Base-by-base conservation (phyloP, 2,113 vertebrate genomes). In the Indri indri region DNA sequence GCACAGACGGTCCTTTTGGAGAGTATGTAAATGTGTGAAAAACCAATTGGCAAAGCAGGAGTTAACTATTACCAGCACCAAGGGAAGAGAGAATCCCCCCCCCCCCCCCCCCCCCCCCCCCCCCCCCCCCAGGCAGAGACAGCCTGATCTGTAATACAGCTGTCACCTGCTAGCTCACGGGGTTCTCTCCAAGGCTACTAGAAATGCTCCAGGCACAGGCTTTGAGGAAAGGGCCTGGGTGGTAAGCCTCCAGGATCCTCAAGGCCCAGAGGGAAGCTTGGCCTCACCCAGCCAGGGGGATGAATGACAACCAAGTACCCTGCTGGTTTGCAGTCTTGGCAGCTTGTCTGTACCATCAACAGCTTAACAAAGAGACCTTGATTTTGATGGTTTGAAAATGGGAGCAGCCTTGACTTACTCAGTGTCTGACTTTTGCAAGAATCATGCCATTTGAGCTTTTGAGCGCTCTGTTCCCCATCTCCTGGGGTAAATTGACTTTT, bases 401-500 rank as follows among this genome's bases (percentile, higher is more conserved):
- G 47, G 61, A 95, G 61, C 0, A 0, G 13, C n/a, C 18, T 68
- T 88, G 65, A 96, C 95, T 88, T 95, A 66, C 45, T 27, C 66
- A 4, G 16, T 0, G 2, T 61, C 85, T 86, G 76, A 54, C 54
- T 92, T 93, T 61, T 73, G 70, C 57, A 70, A 61, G 97, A 93
- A 77, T 20, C 68, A 74, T 22, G 4, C 65, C 63, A 17, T 68
- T 86, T 37, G 63, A 54, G 73, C 70, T 95, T 70, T 14, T 1
- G 10, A 90, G 61, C 1, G 47, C 45, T 65, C 47, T 37, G 17
- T 30, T 54, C 54, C 50, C 54, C 4, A 20, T 52, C 54, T 90
- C 93, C 92, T 73, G 91, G 79, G 59, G 94, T 71, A 70, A 71
- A 88, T 42, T 32, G 97, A 66, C 87, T 95, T 93, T 92, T 71